Conservation (phyloP, 2,113 vertebrate genomes). For the Tretioscincus oriximinensis region DNA sequence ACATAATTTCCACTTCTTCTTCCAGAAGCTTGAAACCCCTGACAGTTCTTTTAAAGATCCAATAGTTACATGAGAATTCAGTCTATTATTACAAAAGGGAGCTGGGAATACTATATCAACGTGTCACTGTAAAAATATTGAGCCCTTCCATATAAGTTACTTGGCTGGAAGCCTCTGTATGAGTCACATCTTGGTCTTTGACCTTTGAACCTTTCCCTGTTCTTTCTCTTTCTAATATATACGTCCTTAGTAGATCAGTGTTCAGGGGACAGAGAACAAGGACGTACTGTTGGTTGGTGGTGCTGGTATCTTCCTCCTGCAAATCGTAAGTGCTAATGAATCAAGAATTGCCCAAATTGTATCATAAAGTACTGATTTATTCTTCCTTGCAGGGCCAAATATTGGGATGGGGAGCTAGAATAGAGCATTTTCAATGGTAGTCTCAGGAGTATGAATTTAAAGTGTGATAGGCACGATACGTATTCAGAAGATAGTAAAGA, state of each 20-base stretch:
- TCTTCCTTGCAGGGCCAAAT: not conserved
- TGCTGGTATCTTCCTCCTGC: not conserved
- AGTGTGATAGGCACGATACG: no score
- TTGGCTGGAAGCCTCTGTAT: slow-evolving; percentile 22
- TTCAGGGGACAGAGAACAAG: slow-evolving; percentile 11
- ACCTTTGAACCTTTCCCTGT: not conserved
- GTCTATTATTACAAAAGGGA: not conserved
- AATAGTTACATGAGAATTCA: not conserved
- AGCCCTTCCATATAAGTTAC: not conserved
- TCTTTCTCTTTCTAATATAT: accelerated
- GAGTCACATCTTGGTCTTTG: slow-evolving; percentile 15
- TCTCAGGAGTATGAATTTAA: no score
- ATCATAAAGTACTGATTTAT: slow-evolving; percentile 5
- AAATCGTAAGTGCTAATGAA: not conserved
- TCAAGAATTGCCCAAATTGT: not conserved
- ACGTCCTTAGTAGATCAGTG: not conserved
- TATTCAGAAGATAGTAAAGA: no score
- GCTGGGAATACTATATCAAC: not conserved
- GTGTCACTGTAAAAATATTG: not conserved
- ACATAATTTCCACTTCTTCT: not conserved
- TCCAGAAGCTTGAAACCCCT: not conserved
- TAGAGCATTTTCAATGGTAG: no score
- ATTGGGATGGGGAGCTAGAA: not conserved
- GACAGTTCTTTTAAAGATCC: not conserved
- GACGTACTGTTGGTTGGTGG: not conserved